Base-by-base conservation (phyloP, 23 tunicate genomes). In the Trididemnum nubilum region DNA sequence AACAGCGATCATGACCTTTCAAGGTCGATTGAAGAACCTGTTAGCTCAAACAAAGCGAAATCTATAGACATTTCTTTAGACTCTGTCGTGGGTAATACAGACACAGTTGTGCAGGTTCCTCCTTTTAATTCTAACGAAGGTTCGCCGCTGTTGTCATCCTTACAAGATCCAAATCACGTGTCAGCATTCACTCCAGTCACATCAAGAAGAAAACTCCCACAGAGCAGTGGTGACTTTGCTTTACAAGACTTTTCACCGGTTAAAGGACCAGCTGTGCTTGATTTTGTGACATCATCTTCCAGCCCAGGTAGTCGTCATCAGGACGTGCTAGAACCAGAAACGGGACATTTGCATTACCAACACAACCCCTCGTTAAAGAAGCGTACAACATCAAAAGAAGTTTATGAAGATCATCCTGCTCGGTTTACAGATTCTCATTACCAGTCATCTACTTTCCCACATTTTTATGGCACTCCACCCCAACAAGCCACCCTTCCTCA, bases 181-280 rank as follows among this genome's bases (percentile, higher is more conserved):
- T 91, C 97, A 0, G 97, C 97, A 1, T 91, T 91, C 65, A 88
- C 89, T 22, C 91, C 87, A 31, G 97, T 91, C 0, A 80, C 34
- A 51, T 83, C 86, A 31, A 84, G 87, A 30, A 51, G 44, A 9
- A 81, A 83, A 19, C 59, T 78, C 2, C 5, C 63, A 5, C 30
- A 31, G 4, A 73, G 87, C 61, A 24, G 34, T 1, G 76, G 87
- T 34, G 81, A 83, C 33, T 39, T 76, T 26, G 52, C 88, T 24
- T 65, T 76, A 0, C 39, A 33, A 33, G 27, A 51, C 23, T 85
- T 85, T 39, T 34, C 82, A 2, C 88, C 88, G 58, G 77, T 76
- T 1, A 61, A 76, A 31, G 88, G 65, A 18, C 82, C 88, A 7
- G 51, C 88, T 12, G 88, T 65, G 2, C 63, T 60, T 64, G 82